Conservation (phyloP, 2,888 invertebrate genomes). For the Pristionchus exspectatus region DNA sequence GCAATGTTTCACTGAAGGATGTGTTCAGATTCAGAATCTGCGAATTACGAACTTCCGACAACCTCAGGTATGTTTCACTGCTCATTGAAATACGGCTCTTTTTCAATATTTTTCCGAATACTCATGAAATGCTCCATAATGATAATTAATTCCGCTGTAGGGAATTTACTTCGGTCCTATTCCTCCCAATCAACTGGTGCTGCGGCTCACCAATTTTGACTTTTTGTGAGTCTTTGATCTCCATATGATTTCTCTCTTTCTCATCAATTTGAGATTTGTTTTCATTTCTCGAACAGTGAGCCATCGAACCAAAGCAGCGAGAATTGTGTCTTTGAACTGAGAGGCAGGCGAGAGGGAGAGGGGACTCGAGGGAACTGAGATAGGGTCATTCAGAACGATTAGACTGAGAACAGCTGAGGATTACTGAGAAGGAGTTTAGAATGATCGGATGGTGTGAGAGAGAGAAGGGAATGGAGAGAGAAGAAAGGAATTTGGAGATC, state of each 20-base stretch:
- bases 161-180: conserved; percentile 67
- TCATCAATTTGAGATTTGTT: conserved; percentile 16
- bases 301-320: not conserved
- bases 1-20: conserved; percentile 78
- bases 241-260: conserved; percentile 6
- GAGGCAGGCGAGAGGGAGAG: not conserved
- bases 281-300: conserved; percentile 7
- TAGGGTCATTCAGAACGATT: conserved; percentile 31
- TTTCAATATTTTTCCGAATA: not conserved
- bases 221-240: conserved; percentile 66
- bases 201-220: conserved; percentile 70
- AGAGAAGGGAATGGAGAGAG: conserved; percentile 1
- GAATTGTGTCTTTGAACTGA: conserved; percentile 34
- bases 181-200: conserved; percentile 69
- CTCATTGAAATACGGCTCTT: not conserved
- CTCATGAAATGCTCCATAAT: not conserved
- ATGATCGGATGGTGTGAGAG: conserved; percentile 15
- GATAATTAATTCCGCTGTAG: not conserved
- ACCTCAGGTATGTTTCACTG: conserved; percentile 3
- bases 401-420: conserved; percentile 23
- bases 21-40: conserved; percentile 69
- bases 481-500: conserved; percentile 21
- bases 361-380: not conserved
- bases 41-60: conserved; percentile 51
- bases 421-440: conserved; percentile 17